phyloP scores from a whole-genome alignment of 92 coral and sea anemone genomes.

The Montipora capitata region DNA sequence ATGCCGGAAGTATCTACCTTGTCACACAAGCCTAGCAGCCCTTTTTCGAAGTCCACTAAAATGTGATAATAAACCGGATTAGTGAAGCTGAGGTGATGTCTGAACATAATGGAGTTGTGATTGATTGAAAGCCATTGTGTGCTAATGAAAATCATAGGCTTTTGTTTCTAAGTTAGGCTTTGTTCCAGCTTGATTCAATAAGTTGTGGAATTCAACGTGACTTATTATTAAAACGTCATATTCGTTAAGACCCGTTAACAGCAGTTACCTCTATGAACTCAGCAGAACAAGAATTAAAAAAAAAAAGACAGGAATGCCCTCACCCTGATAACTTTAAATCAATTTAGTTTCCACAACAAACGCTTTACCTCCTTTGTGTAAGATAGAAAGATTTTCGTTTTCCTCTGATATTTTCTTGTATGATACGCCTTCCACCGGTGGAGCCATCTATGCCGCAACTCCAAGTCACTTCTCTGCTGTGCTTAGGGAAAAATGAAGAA shows the following conservation, averaged over 20 bases:
- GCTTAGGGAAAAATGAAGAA: background rate
- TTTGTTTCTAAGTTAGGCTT: background rate
- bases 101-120: too few relatives aligned
- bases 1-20: too few relatives aligned
- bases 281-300: background rate
- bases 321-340: background rate
- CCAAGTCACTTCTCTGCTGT: background rate
- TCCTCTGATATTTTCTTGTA: background rate
- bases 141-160: background rate
- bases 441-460: background rate
- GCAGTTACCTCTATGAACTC: too few relatives aligned
- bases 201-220: background rate
- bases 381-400: background rate
- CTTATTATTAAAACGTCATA: too few relatives aligned
- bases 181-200: background rate
- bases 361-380: constrained; percentile 5
- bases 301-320: background rate
- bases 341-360: background rate
- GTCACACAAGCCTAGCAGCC: too few relatives aligned
- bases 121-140: background rate
- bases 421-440: background rate
- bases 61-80: background rate
- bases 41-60: too few relatives aligned
- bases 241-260: too few relatives aligned
- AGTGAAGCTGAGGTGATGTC: too few relatives aligned